Percentiles rank a stretch among this genome's conserved stretches.
phyloP scores from a whole-genome alignment of 2,797 vertebrate genomes.

The Loris lydekkerianus region DNA sequence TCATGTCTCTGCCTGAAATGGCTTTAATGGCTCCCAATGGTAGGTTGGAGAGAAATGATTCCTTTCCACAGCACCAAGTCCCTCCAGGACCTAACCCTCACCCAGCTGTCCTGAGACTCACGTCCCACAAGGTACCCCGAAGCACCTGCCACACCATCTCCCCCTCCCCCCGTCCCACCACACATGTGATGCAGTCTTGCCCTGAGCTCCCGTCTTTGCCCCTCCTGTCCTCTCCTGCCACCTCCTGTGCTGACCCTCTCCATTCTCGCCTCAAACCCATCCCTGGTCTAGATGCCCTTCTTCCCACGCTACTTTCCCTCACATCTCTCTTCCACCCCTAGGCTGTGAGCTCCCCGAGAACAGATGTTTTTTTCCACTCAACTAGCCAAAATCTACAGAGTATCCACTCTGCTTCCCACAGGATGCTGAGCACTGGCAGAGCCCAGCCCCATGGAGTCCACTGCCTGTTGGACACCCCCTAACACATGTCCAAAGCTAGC shows the following conservation, averaged over 20 bases:
- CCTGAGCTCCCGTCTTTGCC: background rate
- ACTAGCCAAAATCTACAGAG: background rate
- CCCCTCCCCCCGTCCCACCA: no score
- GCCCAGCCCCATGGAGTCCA: background rate
- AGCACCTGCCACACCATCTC: no score
- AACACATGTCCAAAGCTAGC: fast-evolving
- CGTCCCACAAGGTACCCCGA: fast-evolving
- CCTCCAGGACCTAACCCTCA: background rate
- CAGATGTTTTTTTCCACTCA: background rate
- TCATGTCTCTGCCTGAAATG: background rate
- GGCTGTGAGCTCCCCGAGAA: background rate
- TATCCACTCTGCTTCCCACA: background rate
- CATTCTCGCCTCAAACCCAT: background rate
- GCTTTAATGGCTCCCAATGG: background rate
- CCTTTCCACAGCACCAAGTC: background rate
- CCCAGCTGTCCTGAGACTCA: background rate
- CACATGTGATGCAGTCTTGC: background rate
- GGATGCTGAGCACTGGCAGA: background rate
- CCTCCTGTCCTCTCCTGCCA: background rate
- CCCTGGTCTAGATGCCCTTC: fast-evolving
- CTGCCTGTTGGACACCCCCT: background rate
- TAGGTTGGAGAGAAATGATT: background rate
- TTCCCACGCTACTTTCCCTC: background rate
- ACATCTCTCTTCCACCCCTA: background rate
- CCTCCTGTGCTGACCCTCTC: background rate